phyloP scores from a whole-genome alignment of 1,140 invertebrate species.

The Drosophila orena region DNA sequence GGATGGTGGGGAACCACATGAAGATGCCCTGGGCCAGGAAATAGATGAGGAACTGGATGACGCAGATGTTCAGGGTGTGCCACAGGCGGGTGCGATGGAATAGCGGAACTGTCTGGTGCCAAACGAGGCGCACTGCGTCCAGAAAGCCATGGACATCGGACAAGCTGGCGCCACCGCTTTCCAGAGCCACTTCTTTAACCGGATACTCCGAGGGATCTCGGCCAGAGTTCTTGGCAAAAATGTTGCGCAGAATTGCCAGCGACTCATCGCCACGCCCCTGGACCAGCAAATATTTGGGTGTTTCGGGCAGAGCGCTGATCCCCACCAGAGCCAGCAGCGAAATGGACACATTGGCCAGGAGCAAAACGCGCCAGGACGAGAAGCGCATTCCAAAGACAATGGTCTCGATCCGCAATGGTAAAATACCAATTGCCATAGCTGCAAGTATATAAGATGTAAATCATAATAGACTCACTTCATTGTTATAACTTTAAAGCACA shows the following conservation, averaged over 20 bases:
- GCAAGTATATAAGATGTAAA: constrained; percentile 33
- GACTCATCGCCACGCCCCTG: constrained; percentile 87
- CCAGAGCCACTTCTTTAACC: constrained; percentile 49
- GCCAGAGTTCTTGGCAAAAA: constrained; percentile 88
- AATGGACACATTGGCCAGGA: constrained; percentile 87
- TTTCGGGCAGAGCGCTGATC: constrained; percentile 88
- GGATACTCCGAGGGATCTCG: constrained; percentile 53
- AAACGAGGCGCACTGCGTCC: constrained; percentile 80
- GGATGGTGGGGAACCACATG: constrained; percentile 84
- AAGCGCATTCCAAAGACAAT: constrained; percentile 85
- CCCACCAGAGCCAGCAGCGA: constrained; percentile 86
- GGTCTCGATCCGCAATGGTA: constrained; percentile 86
- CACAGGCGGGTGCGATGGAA: constrained; percentile 85
- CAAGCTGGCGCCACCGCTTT: constrained; percentile 58
- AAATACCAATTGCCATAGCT: constrained; percentile 88
- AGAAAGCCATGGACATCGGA: constrained; percentile 57
- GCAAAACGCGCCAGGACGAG: constrained; percentile 89
- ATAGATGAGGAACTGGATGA: constrained; percentile 86
- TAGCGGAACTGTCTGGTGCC: constrained; percentile 85
- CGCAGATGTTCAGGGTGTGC: constrained; percentile 87
- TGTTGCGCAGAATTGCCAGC: constrained; percentile 86
- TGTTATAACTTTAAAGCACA: no score
- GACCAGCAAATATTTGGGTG: constrained; percentile 90
- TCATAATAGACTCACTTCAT: no score
- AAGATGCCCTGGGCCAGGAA: constrained; percentile 84